phyloP scores from a whole-genome alignment of 1,140 invertebrate genomes.

The Nasonia longicornis region DNA sequence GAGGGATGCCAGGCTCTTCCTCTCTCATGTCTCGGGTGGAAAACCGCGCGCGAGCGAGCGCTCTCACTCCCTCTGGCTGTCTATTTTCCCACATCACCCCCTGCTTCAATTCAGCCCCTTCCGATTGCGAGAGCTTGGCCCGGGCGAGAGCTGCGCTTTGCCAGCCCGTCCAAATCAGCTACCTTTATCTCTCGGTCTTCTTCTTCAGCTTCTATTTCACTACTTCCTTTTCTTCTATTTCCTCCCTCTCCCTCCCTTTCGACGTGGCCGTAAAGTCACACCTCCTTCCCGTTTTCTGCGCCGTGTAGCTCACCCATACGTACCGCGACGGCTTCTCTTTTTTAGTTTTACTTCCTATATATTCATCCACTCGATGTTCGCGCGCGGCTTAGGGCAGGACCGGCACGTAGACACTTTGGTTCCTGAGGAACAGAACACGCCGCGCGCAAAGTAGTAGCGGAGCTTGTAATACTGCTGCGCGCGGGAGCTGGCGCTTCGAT shows the following conservation, averaged over 20 bases:
- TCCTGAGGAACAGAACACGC: background rate
- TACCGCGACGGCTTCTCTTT: background rate
- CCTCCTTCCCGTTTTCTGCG: background rate
- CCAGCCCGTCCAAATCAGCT: background rate
- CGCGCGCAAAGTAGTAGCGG: slow-evolving; percentile 21
- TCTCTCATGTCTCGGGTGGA: background rate
- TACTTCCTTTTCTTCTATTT: background rate
- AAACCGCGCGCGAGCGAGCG: background rate
- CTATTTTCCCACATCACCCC: background rate
- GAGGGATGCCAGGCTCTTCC: background rate
- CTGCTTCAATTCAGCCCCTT: background rate
- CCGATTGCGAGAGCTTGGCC: background rate
- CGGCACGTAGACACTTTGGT: slow-evolving; percentile 19
- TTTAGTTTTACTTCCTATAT: background rate
- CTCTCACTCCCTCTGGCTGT: background rate
- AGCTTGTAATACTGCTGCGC: slow-evolving; percentile 17
- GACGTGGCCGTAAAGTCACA: background rate
- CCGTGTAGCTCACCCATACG: background rate
- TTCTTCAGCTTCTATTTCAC: background rate
- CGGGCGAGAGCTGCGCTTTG: background rate
- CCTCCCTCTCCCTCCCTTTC: background rate
- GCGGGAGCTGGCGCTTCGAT: background rate
- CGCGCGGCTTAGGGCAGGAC: background rate
- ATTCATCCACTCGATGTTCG: background rate
- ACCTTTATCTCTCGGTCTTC: background rate